These are phyloP conservation scores for Pogonophryne albipinna DNA, from an alignment of 2,797 vertebrate species.

Conservation along the genomic window DNA sequence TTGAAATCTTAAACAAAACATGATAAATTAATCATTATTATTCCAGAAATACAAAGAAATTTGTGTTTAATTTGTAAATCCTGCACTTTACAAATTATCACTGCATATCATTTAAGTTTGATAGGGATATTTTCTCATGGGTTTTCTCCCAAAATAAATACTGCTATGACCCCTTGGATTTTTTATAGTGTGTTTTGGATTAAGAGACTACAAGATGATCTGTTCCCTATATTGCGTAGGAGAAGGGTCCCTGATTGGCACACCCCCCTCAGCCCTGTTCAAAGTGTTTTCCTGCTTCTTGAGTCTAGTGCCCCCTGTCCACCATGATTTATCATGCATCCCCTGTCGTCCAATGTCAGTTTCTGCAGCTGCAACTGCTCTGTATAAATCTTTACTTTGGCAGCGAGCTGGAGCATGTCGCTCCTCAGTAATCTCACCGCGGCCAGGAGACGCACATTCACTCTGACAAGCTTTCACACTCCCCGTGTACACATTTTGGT, in stretches of 20 bases:
- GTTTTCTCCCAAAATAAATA: not conserved
- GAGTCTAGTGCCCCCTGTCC: constrained; percentile 81
- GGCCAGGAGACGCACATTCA: constrained; percentile 72
- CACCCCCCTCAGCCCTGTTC: constrained; percentile 45
- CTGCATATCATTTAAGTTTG: no score
- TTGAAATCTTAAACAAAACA: constrained; percentile 5
- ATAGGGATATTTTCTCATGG: constrained; percentile 3
- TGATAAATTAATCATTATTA: not conserved
- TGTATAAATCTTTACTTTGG: constrained; percentile 86
- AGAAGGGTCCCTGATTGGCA: constrained; percentile 36
- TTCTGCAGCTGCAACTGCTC: constrained; percentile 83
- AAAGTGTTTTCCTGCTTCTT: constrained; percentile 71
- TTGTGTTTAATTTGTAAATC: not conserved
- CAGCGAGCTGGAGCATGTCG: constrained; percentile 73
- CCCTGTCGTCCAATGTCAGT: constrained; percentile 83
- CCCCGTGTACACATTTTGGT: constrained; percentile 65
- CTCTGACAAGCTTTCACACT: constrained; percentile 74
- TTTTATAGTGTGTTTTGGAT: not conserved
- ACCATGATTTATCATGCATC: constrained; percentile 84
- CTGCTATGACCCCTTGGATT: not conserved
- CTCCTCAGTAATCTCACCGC: constrained; percentile 76
- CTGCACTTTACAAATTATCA: not conserved
- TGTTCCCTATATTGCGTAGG: constrained; percentile 28
- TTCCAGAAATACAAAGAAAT: not conserved
- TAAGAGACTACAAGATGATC: constrained; percentile 1